These are phyloP conservation scores for Pterocles orientalis DNA, from an alignment of 2,113 vertebrate species.

Conservation along the genomic window DNA sequence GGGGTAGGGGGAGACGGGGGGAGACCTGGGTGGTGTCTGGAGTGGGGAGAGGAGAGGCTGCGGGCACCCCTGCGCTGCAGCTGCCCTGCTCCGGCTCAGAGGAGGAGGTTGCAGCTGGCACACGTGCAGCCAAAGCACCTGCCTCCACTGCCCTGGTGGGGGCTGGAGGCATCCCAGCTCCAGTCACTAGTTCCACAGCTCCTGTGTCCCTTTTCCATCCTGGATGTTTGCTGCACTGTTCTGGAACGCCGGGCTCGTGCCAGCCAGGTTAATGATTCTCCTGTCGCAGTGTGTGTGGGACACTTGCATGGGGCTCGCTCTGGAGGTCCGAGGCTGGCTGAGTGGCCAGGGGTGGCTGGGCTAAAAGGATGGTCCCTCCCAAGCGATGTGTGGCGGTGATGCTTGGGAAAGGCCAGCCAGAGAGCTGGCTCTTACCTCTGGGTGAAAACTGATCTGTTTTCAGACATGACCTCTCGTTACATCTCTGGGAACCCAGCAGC, in stretches of 20 bases:
- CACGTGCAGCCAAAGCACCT: not conserved
- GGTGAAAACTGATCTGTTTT: fast-evolving
- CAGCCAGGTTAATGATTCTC: not conserved
- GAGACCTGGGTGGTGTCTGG: not conserved
- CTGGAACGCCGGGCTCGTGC: not conserved
- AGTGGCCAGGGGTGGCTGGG: not conserved
- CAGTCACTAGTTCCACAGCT: fast-evolving
- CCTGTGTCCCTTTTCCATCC: not conserved
- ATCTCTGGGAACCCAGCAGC: not conserved
- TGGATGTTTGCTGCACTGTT: not conserved
- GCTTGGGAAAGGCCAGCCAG: not conserved
- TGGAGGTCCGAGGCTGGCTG: not conserved
- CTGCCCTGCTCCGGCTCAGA: not conserved
- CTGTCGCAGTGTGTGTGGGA: fast-evolving
- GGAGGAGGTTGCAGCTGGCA: not conserved
- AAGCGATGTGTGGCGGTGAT: not conserved
- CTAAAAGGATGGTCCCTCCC: fast-evolving
- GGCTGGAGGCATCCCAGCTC: not conserved
- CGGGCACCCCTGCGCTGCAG: not conserved
- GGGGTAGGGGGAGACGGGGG: not conserved
- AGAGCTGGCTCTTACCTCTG: not conserved
- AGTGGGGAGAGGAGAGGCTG: not conserved
- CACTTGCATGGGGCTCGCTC: not conserved
- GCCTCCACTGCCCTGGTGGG: not conserved
- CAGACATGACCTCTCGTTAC: fast-evolving